Base-by-base conservation (phyloP, 2,888 invertebrate species). In the Minunthozetes semirufus region DNA sequence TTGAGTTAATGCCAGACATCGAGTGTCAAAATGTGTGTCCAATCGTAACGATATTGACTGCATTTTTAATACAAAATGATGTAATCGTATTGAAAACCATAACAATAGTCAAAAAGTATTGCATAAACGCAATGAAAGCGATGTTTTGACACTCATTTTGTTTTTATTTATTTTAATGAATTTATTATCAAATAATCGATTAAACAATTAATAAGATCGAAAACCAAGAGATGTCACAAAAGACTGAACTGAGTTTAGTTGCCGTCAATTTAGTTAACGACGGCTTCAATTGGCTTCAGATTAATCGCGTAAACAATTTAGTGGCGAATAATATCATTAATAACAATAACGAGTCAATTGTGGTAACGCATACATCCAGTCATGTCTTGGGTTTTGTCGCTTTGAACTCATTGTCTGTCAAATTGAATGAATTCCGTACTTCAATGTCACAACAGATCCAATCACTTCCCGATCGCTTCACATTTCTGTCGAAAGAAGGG, bases 401-500 rank as follows among this genome's bases (percentile, higher is more conserved):
- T 4, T 46, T 68, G 38, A 46, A 17, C 8, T 42, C 68, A 68
- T 38, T 46, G 6, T 38, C 38, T 9, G 38, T 68, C 22, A 68
- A 38, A 19, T 68, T 68, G 29, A n/a, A 9, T 42, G 68, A 68
- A 33, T 68, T 68, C 17, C 17, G 68, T 9, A 27, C 2, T 19
- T 19, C n/a, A 22, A 68, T 68, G 68, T 68, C 68, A 8, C 42
- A 33, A 33, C 68, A 68, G 17, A 68, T 68, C 29, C 76, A 76
- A 8, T 73, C 42, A 61, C 72, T 78, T 33, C 77, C 77, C 42
- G 74, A 75, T 9, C 25, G 53, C 22, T 78, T 76, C 50, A 70
- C 48, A 50, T 78, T 76, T 22, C 74, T 78, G 5, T 74, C 77
- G 0, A 76, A 75, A 72, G 76, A 78, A 33, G 77, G 77, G 77